A percentile compares a stretch with the other conserved stretches of the same genome.
These are phyloP conservation scores for Hippocampus comes DNA, from an alignment of 2,113 vertebrate genomes.

Conservation along the genomic window DNA sequence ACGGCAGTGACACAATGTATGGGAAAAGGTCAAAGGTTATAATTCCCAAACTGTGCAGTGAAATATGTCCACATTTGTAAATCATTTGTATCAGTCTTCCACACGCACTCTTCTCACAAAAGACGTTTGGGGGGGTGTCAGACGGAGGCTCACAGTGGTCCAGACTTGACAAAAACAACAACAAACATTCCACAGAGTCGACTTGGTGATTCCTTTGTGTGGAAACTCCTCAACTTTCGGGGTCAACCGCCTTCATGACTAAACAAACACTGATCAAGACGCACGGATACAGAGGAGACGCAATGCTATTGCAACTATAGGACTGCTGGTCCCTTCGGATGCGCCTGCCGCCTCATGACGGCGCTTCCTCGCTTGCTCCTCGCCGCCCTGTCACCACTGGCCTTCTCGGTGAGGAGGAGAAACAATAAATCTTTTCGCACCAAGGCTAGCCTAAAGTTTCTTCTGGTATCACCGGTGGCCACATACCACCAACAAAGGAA, in stretches of 20 bases:
- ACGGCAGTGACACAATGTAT: neutral
- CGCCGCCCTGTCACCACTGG: neutral
- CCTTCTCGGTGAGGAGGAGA: neutral
- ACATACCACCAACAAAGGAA: slow-evolving; percentile 23
- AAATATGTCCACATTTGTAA: neutral
- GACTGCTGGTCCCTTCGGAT: neutral
- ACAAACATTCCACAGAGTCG: slow-evolving; percentile 68
- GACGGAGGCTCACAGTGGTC: slow-evolving; percentile 35
- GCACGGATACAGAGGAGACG: slow-evolving; percentile 9
- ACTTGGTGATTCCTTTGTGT: slow-evolving; percentile 71
- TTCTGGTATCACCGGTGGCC: neutral
- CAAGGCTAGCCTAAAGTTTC: slow-evolving; percentile 5
- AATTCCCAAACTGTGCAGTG: neutral
- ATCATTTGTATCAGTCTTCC: slow-evolving; percentile 15
- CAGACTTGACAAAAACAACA: slow-evolving; percentile 40
- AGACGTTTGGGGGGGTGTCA: slow-evolving; percentile 12
- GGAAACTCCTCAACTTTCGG: slow-evolving; percentile 55
- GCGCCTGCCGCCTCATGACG: neutral
- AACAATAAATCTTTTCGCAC: slow-evolving; percentile 38
- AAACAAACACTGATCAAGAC: slow-evolving; percentile 39
- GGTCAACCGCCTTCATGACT: slow-evolving; percentile 39
- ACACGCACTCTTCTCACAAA: neutral
- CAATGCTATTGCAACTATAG: neutral
- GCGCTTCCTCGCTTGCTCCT: slow-evolving; percentile 1
- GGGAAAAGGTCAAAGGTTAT: neutral